phyloP scores from a whole-genome alignment of 1,140 invertebrate species.

The Lasaia peninsularis region DNA sequence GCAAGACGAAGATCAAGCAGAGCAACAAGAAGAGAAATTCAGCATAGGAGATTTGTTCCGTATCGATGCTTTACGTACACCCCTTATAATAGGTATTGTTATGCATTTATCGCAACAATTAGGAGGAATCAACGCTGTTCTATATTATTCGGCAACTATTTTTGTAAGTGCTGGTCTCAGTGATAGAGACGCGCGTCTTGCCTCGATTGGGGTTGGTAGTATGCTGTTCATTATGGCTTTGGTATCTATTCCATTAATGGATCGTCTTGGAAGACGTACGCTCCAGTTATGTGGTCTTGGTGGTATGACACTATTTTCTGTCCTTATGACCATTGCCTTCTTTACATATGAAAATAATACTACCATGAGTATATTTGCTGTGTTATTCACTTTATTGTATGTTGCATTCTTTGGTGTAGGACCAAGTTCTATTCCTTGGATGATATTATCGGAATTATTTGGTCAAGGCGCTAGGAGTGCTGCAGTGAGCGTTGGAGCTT shows the following conservation, averaged over 20 bases:
- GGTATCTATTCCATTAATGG: conserved; percentile 95
- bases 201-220: conserved; percentile 95
- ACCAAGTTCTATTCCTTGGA: conserved; percentile 96
- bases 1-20: conserved; percentile 89
- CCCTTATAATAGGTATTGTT: conserved; percentile 92
- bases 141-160: conserved; percentile 94
- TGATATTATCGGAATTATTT: conserved; percentile 97
- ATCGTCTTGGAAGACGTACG: conserved; percentile 91
- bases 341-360: conserved; percentile 77
- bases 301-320: conserved; percentile 95
- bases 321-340: conserved; percentile 91
- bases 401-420: conserved; percentile 96
- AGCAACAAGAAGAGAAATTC: conserved; percentile 88
- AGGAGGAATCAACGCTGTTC: conserved; percentile 96
- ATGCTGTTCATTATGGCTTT: conserved; percentile 96
- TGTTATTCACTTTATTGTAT: conserved; percentile 92
- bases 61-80: conserved; percentile 86
- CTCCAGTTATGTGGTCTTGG: conserved; percentile 92
- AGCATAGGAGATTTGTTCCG: conserved; percentile 88
- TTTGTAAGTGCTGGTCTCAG: conserved; percentile 89
- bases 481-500: conserved; percentile 95
- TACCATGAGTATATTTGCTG: conserved; percentile 82
- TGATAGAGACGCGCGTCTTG: conserved; percentile 85
- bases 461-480: conserved; percentile 94
- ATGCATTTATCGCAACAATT: conserved; percentile 97